Evolutionary conservation across 1,140 invertebrate genomes (phyloP).

Genomic region (Drosophila arawakana): DNA sequence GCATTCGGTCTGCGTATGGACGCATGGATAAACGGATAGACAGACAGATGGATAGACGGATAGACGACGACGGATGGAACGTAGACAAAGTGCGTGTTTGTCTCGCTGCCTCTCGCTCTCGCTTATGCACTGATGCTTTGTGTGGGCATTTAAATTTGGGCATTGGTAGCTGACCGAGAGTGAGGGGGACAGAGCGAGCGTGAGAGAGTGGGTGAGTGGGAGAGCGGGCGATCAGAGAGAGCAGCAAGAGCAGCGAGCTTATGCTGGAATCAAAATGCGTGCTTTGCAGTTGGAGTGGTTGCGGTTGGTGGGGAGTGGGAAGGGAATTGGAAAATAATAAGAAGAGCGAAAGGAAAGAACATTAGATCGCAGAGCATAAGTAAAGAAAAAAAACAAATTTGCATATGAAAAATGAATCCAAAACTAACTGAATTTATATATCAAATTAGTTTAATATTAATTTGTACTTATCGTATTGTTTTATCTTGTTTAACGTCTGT

Average conservation of each 20-base stretch:
- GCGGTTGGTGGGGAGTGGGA: not conserved
- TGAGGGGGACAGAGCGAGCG: not conserved
- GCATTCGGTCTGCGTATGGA: slow-evolving; percentile 2
- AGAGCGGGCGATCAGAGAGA: slow-evolving; percentile 11
- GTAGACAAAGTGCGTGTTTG: slow-evolving; percentile 38
- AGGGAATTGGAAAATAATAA: not conserved
- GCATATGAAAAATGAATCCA: too few species aligned
- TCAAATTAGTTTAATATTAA: too few species aligned
- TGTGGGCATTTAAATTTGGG: not conserved
- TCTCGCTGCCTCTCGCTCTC: not conserved
- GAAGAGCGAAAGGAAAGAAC: too few species aligned
- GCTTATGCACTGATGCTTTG: not conserved
- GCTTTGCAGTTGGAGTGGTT: not conserved
- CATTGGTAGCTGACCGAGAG: not conserved
- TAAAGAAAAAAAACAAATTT: too few species aligned
- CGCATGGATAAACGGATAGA: not conserved
- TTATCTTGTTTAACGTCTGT: too few species aligned
- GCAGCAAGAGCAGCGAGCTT: not conserved
- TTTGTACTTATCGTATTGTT: too few species aligned
- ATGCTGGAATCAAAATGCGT: not conserved
- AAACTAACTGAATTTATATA: too few species aligned
- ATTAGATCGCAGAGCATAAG: too few species aligned
- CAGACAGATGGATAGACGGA: not conserved
- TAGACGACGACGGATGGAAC: slow-evolving; percentile 31
- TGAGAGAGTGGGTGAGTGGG: not conserved